Base-by-base conservation (phyloP, 2,797 vertebrate genomes). In the Rhabdomys pumilio region DNA sequence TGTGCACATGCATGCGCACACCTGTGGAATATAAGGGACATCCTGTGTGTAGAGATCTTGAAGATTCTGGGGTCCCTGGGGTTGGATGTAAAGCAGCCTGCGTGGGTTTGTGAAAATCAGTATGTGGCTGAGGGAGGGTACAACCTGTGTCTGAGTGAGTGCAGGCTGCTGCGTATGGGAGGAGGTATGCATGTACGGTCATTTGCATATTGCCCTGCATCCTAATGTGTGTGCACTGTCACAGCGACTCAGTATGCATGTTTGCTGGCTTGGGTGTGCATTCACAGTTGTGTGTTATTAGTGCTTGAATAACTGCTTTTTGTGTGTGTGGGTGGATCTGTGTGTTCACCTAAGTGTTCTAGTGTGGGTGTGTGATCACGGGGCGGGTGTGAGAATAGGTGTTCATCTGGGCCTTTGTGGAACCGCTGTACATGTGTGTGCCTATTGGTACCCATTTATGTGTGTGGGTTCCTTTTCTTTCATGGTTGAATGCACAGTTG, bases 381-480 rank as follows among this genome's bases (percentile, higher is more conserved):
- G 63, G 69, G 19, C 73, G 61, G 3, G 29, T 79, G 24, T 85
- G 65, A 84, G 77, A 47, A 34, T 20, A 55, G 86, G 17, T 95
- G 31, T 85, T 26, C 44, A 31, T 94, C 73, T 81, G 76, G 44
- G 31, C 77, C 73, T 92, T 84, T 72, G 83, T 96, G 86, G 94
- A 89, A 55, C 29, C 57, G 20, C 57, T 82, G 47, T 82, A 29
- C 29, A 20, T 22, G 17, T 29, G 24, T 85, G 81, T 85, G 0
- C 88, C 12, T 76, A 77, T 95, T 55, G 69, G 24, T 93, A 29
- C 92, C 90, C 63, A 83, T 85, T 72, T 67, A n/a, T 47, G 75
- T 72, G 63, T 17, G 47, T 53, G 94, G 47, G 88, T 95, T 96
- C 91, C 41, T 77, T 94, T 82, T 69, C 76, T 61, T 31, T 79